Evolutionary conservation across 2,797 vertebrate species (phyloP).

Genomic region (Alexandromys oeconomus): DNA sequence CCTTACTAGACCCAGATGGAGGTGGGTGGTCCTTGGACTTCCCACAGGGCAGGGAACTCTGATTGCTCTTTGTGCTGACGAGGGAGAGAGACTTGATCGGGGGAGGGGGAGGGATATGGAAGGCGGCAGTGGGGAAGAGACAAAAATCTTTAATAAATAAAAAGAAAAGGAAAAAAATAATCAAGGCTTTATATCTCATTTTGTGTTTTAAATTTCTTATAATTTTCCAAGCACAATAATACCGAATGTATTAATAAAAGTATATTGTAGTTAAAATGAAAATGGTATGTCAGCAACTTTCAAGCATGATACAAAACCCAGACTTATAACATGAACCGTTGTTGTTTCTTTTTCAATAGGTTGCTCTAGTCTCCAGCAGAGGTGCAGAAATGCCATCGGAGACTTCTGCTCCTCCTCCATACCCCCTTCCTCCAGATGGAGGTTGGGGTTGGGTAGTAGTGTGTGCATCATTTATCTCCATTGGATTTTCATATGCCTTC

Average conservation of each 20-base stretch:
- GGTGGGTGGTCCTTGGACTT: no score
- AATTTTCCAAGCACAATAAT: background rate
- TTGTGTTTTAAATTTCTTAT: background rate
- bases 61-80: no score
- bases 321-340: background rate
- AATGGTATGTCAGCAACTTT: slow-evolving; percentile 27
- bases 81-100: no score
- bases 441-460: slow-evolving; percentile 98
- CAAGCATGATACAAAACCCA: background rate
- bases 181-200: background rate
- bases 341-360: slow-evolving; percentile 69
- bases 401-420: slow-evolving; percentile 65
- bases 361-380: slow-evolving; percentile 71
- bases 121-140: no score
- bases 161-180: background rate
- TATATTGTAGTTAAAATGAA: background rate
- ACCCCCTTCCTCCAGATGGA: slow-evolving; percentile 95
- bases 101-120: no score
- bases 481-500: slow-evolving; percentile 99
- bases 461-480: slow-evolving; percentile 95
- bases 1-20: no score
- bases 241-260: slow-evolving; percentile 6
- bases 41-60: no score
- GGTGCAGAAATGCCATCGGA: slow-evolving; percentile 91
- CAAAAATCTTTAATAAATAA: no score